phyloP scores from a whole-genome alignment of 2,797 vertebrate species.

The Onychomys leucogaster region DNA sequence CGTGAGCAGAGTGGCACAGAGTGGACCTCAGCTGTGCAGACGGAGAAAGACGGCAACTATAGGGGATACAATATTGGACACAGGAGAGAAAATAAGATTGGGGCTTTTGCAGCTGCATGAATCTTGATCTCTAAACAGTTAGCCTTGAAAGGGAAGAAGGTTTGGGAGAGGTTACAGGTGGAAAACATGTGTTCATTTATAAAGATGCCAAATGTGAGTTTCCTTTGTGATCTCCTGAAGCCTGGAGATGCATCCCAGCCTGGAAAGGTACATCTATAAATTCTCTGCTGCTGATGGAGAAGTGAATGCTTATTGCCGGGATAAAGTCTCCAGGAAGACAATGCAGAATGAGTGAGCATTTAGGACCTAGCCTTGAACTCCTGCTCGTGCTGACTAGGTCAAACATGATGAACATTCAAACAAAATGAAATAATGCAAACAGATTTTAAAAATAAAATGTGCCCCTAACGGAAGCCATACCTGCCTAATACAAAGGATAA shows the following conservation, averaged over 20 bases:
- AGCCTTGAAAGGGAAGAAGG: neutral
- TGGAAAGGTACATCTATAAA: neutral
- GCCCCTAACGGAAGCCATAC: neutral
- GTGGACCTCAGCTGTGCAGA: neutral
- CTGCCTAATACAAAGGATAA: neutral
- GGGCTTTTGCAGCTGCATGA: neutral
- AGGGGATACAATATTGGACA: too few relatives aligned
- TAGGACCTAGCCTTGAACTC: neutral
- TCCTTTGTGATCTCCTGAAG: neutral
- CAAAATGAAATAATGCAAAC: neutral
- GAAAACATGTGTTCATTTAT: neutral
- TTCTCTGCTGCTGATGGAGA: neutral
- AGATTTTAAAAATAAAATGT: neutral
- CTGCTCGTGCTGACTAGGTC: neutral
- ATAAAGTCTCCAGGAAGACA: neutral
- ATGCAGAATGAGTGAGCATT: neutral
- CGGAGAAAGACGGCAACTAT: neutral
- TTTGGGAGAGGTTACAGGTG: neutral
- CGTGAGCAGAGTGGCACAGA: neutral
- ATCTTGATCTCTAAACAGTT: neutral
- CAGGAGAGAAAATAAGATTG: neutral
- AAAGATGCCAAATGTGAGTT: neutral
- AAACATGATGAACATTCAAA: neutral
- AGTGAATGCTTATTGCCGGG: neutral
- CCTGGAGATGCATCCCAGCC: neutral